Percentiles rank a stretch among this genome's conserved stretches.
Evolutionary conservation across 2,113 vertebrate species (phyloP).

Genomic region (Coracopsis vasa): DNA sequence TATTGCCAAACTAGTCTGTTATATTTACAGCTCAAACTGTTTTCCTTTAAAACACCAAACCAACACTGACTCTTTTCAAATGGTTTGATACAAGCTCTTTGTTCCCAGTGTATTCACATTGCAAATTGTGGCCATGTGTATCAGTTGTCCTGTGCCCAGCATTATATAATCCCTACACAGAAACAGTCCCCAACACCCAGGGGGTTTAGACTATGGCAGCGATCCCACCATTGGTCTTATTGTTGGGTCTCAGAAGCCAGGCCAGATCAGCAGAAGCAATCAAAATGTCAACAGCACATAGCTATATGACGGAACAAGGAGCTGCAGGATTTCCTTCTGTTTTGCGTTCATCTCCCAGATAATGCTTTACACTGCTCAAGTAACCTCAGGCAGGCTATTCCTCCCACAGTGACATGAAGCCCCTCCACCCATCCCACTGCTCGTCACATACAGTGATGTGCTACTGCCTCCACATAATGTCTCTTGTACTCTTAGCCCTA

Average conservation of each 20-base stretch:
- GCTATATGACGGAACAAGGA: neutral
- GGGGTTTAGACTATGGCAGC: neutral
- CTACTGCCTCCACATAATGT: neutral
- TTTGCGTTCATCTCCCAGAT: neutral
- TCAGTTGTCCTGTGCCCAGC: neutral
- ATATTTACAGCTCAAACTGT: neutral
- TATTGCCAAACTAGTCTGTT: neutral
- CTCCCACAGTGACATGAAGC: neutral
- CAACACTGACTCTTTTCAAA: neutral
- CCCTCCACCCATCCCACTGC: neutral
- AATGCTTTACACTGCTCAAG: neutral
- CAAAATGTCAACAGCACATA: neutral
- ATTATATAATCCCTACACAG: fast-evolving
- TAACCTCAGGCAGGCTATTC: neutral
- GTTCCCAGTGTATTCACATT: neutral
- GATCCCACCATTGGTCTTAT: neutral
- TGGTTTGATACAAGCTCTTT: neutral
- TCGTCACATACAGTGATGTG: fast-evolving
- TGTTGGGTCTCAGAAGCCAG: neutral
- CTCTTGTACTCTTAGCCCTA: neutral
- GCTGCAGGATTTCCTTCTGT: neutral
- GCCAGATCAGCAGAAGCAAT: neutral
- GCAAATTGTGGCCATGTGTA: neutral
- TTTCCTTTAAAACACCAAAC: neutral
- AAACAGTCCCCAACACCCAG: neutral